These are phyloP conservation scores for Drosophila neotestacea DNA, from an alignment of 2,888 invertebrate genomes.

Conservation along the genomic window DNA sequence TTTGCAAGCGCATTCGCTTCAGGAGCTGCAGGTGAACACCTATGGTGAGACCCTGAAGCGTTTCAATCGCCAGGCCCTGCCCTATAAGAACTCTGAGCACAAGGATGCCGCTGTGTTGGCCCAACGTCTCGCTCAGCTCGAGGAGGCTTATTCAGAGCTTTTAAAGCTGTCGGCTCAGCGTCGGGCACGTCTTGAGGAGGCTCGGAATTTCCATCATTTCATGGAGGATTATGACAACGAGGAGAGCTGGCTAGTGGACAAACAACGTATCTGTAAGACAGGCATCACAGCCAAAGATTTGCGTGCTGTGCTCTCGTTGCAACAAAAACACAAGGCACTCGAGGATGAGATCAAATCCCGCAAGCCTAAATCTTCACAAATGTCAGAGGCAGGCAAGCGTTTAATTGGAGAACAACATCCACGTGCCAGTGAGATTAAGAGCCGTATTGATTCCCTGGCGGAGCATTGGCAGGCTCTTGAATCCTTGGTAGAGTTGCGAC, in stretches of 20 bases:
- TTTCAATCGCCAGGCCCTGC: constrained; percentile 89
- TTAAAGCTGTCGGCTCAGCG: constrained; percentile 87
- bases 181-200: constrained; percentile 94
- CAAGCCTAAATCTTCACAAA: constrained; percentile 89
- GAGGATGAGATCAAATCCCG: constrained; percentile 93
- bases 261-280: constrained; percentile 95
- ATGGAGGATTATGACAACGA: constrained; percentile 99
- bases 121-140: constrained; percentile 91
- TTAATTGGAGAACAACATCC: constrained; percentile 93
- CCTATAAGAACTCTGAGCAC: constrained; percentile 87
- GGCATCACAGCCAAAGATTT: constrained; percentile 97
- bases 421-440: constrained; percentile 92
- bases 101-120: constrained; percentile 88
- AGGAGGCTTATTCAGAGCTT: constrained; percentile 90
- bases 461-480: constrained; percentile 96
- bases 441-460: constrained; percentile 91
- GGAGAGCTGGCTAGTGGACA: constrained; percentile 98
- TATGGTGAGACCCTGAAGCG: constrained; percentile 94
- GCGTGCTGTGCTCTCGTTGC: constrained; percentile 93
- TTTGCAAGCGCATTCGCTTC: constrained; percentile 96
- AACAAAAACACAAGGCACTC: constrained; percentile 96
- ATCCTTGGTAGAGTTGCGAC: constrained; percentile 90
- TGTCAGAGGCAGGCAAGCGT: constrained; percentile 89
- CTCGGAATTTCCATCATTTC: constrained; percentile 97
- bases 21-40: constrained; percentile 95